Evolutionary conservation across 2,888 invertebrate genomes (phyloP), one percentile per base, ranked within the genome.

Genomic region (Micoletzkya japonica): DNA sequence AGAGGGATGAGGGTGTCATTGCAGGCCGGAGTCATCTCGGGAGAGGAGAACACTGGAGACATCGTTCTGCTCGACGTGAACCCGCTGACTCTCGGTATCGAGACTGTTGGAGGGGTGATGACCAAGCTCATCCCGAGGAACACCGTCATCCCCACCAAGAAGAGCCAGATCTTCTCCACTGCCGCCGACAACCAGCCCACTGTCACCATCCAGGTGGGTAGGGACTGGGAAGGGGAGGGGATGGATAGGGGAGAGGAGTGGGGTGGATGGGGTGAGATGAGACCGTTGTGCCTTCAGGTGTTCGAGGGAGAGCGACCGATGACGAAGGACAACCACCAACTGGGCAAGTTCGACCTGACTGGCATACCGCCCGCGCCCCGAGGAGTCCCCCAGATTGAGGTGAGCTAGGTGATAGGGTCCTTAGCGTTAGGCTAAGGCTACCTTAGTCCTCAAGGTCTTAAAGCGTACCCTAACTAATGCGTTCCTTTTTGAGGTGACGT

Each of bases 51-150:
- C 77, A 85, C 84, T 1, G 94, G 94, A 81, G 95, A 95, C 70
- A 92, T 97, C 79, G 94, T 97, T 0, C 90, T 98, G 73, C 90
- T 98, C 76, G 97, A 99, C 87, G 98, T 98, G 69, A 97, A 96
- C 87, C 98, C 98, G 79, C 90, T 99, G 77, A 97, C 98, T 77
- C 91, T 98, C 91, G 98, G 98, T 88, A 98, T 99, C 86, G 98
- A 99, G 88, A 99, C 98, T 54, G 96, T 97, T 61, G 97, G 98
- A 76, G 98, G 98, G 79, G 97, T 98, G 37, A 98, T 99, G 97
- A 97, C 97, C 81, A 97, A 96, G 87, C 90, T 98, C 70, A 98
- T 98, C 86, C 92, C 94, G 69, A 88, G 97, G 82, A 98, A 98
- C 90, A 97, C 97, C 34, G 95, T 96, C 76, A 97, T 99, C 85